phyloP scores from a whole-genome alignment of 1,140 invertebrate genomes.

The Nasonia longicornis region DNA sequence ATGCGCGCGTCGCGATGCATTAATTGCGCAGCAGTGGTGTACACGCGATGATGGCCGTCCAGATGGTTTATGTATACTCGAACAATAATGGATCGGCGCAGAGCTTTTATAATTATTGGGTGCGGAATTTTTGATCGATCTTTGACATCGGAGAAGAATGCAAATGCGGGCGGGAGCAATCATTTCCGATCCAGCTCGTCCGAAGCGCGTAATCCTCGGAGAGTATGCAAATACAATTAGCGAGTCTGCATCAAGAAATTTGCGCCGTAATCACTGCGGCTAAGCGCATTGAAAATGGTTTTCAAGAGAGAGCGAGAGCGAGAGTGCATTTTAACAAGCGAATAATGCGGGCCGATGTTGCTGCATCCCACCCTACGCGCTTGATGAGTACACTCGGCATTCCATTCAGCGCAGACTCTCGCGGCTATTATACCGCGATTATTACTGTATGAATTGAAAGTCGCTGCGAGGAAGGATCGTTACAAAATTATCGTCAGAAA shows the following conservation, averaged over 20 bases:
- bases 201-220: not conserved
- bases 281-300: constrained; percentile 29
- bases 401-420: not conserved
- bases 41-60: not conserved
- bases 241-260: not conserved
- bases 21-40: not conserved
- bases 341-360: constrained; percentile 16
- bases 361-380: not conserved
- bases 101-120: not conserved
- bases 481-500: not conserved
- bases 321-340: constrained; percentile 38
- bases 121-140: not conserved
- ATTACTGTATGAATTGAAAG: not conserved
- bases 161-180: not conserved
- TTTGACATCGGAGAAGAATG: not conserved
- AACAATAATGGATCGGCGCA: not conserved
- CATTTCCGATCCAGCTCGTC: too few relatives aligned
- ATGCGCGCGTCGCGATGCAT: not conserved
- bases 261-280: not conserved
- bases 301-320: not conserved
- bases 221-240: not conserved
- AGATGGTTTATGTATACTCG: not conserved
- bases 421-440: not conserved
- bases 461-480: not conserved
- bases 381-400: not conserved